Evolutionary conservation across 2,797 vertebrate genomes (phyloP), one percentile per base, ranked within the genome.

Genomic region (Premnoplex brunnescens): DNA sequence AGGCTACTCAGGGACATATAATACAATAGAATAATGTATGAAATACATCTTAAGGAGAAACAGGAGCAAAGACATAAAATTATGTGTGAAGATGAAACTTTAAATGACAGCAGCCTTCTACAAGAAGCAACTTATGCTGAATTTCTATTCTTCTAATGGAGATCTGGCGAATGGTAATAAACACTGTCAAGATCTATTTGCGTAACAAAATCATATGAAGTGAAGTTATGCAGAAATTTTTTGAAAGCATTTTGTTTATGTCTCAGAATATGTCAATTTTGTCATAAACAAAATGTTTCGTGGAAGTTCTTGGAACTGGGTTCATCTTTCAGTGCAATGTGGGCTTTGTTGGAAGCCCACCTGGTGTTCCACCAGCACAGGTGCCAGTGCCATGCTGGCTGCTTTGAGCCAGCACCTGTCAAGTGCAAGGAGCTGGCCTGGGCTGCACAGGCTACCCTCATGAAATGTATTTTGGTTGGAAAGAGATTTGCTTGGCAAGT

Each of bases 361-460:
- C 22, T 0, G 0, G 16, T 17, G 51, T 60, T 56, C 43, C 7
- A 1, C 26, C 30, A 68, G 55, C 28, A 34, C 37, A 12, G 0
- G 5, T 32, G 32, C 18, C 18, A n/a, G 5, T 32, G 32, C 15
- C 18, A n/a, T 27, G 30, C 11, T 86, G 37, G 37, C 37, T 76
- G 52, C 49, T 72, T 59, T 16, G 27, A 79, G 37, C 43, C 41
- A 83, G 83, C 34, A 62, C 48, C n/a, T 27, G 49, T 14, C 0
- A 0, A 67, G n/a, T 12, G 22, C n/a, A 48, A 0, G 1, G 39
- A 68, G 36, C 51, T 60, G 22, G 28, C 46, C 51, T 1, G 1
- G 9, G 22, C 22, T 88, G 27, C 52, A 22, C 27, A 28, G 43
- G 34, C 6, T 1, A 1, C 16, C 41, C n/a, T 26, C 1, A 1